Conservation (phyloP, 1,140 invertebrate genomes). For the Bathynomus jamesi region DNA sequence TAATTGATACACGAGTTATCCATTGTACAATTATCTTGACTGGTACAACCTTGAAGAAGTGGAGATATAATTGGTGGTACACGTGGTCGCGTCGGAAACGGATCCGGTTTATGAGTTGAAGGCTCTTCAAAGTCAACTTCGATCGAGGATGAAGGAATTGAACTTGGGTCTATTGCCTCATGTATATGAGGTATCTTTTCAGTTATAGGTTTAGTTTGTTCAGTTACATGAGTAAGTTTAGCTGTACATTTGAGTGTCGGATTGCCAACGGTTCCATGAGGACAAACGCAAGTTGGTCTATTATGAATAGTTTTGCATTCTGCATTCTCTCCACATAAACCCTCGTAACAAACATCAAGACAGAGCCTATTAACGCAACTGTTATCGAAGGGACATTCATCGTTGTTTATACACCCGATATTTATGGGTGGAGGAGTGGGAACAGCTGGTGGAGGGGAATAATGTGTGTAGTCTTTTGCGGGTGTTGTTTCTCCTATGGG, state of each 20-base stretch:
- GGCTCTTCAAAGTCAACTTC: slow-evolving; percentile 55
- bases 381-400: slow-evolving; percentile 73
- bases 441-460: too few species aligned
- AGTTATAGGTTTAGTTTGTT: slow-evolving; percentile 66
- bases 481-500: slow-evolving; percentile 7
- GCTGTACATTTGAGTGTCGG: slow-evolving; percentile 58
- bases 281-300: slow-evolving; percentile 69
- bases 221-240: slow-evolving; percentile 67
- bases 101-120: slow-evolving; percentile 53
- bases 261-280: slow-evolving; percentile 74
- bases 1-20: slow-evolving; percentile 75
- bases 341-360: slow-evolving; percentile 67
- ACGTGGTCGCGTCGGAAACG: slow-evolving; percentile 49
- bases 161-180: slow-evolving; percentile 58
- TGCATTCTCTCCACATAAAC: slow-evolving; percentile 70
- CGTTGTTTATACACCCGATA: slow-evolving; percentile 74
- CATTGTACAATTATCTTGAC: slow-evolving; percentile 57
- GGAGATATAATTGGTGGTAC: slow-evolving; percentile 56
- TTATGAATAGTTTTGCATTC: slow-evolving; percentile 69
- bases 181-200: slow-evolving; percentile 63
- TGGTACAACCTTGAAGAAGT: slow-evolving; percentile 61
- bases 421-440: slow-evolving; percentile 42
- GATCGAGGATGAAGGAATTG: slow-evolving; percentile 54
- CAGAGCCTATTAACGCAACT: slow-evolving; percentile 78
- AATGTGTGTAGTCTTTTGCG: too few species aligned